Base-by-base conservation (phyloP, 2,797 vertebrate genomes). In the Chrysocyon brachyurus region DNA sequence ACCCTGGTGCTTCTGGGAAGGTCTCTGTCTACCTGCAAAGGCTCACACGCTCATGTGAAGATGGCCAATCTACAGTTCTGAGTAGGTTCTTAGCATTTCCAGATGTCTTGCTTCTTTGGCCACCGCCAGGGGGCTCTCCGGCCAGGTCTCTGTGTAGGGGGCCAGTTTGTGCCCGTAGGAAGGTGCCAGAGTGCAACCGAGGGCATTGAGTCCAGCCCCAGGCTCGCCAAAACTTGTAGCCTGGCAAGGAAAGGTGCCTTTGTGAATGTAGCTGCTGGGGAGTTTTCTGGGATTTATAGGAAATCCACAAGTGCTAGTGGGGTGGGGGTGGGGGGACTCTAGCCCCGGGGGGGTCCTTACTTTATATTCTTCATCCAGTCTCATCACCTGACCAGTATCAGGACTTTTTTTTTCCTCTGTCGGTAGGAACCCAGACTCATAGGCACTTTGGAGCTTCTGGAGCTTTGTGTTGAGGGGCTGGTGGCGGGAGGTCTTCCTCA, bases 301-400 rank as follows among this genome's bases (percentile, higher is more conserved):
- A 40, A 15, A 17, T 22, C 12, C 3, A 1, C 15, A 5, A 9
- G 6, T 68, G 3, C 2, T 24, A 0, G 12, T 11, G 22, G 56
- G 40, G 40, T 46, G 40, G 40, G 40, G 40, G 40, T 0, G 40
- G 6, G 40, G 40, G 72, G 49, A 54, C 24, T 28, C 6, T 24
- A 26, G 86, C 2, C 52, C 70, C 24, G 22, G 40, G 19, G 28
- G 28, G 63, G 46, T 73, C 57, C 21, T 17, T 4, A 6, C 24
- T 4, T n/a, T 11, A 12, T 14, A 0, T 49, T 46, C 19, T 57
- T 61, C 36, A 21, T 90, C 31, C 19, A 28, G 5, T 9, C 33
- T 36, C 14, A 17, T 36, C 54, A n/a, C 12, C 54, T 64, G 63
- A 57, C 68, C 81, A 78, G 68, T 17, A 3, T 68, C 52, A 68